Conservation (phyloP, 2,113 vertebrate species). For the Solea solea region DNA sequence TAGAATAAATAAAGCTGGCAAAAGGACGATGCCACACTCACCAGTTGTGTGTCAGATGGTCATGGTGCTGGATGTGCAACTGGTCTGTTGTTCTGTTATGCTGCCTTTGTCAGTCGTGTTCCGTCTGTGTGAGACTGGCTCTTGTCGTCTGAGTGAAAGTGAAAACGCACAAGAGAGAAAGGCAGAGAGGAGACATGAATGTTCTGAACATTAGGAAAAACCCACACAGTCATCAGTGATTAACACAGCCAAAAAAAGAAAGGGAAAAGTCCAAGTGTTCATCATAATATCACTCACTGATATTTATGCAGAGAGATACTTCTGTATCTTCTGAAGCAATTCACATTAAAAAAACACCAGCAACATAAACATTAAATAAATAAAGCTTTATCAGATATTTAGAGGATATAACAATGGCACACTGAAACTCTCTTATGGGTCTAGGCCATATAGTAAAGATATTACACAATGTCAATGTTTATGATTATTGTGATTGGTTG, state of each 20-base stretch:
- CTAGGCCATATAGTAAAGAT: too few relatives aligned
- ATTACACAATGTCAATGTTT: too few relatives aligned
- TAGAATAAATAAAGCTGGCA: background rate
- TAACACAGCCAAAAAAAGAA: slow-evolving; percentile 1
- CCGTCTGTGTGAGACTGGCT: slow-evolving; percentile 22
- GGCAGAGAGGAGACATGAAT: slow-evolving; percentile 4
- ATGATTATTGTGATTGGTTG: too few relatives aligned
- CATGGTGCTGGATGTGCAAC: slow-evolving; percentile 53
- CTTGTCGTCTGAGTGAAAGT: slow-evolving; percentile 40
- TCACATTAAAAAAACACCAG: background rate
- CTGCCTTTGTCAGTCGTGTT: slow-evolving; percentile 26
- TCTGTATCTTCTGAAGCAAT: background rate
- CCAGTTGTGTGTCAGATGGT: slow-evolving; percentile 68
- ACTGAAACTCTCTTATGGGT: too few relatives aligned
- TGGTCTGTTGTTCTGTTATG: slow-evolving; percentile 28
- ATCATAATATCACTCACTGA: background rate
- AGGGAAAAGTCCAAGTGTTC: background rate
- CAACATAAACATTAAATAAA: background rate
- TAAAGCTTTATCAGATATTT: background rate
- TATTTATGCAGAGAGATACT: background rate
- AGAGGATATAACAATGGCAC: background rate
- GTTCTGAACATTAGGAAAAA: slow-evolving; percentile 35
- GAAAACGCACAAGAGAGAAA: slow-evolving; percentile 16
- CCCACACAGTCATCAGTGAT: slow-evolving; percentile 13
- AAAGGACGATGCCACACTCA: slow-evolving; percentile 40